Evolutionary conservation across 2,888 invertebrate species (phyloP).

Genomic region (Drosophila meridiana): DNA sequence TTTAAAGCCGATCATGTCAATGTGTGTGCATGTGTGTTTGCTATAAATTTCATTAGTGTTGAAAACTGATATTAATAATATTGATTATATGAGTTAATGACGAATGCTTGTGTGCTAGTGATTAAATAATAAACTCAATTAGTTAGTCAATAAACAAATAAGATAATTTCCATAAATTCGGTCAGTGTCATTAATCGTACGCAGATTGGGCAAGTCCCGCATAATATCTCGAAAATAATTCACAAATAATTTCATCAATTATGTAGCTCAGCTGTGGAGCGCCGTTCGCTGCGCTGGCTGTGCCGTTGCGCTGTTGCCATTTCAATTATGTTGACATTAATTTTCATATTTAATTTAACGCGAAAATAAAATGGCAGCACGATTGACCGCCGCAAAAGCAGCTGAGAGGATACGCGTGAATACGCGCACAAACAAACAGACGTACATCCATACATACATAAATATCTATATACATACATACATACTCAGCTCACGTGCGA

Average conservation of each 20-base stretch:
- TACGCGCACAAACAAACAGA: background rate
- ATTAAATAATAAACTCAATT: background rate
- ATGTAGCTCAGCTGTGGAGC: constrained; percentile 56
- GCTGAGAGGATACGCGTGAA: constrained; percentile 3
- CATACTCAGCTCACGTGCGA: background rate
- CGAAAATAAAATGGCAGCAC: constrained; percentile 56
- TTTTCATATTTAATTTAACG: constrained; percentile 81
- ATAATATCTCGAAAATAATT: constrained; percentile 81
- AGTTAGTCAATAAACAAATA: background rate
- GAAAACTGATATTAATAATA: background rate
- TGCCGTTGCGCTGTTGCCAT: constrained; percentile 52
- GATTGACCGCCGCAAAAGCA: constrained; percentile 21
- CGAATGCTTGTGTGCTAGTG: background rate
- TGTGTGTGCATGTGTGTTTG: no score
- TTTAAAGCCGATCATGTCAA: background rate
- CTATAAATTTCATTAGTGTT: background rate
- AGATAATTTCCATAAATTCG: constrained; percentile 25
- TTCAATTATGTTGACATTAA: constrained; percentile 82
- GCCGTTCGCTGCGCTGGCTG: constrained; percentile 1
- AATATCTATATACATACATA: background rate
- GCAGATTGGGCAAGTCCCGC: constrained; percentile 43
- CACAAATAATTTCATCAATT: constrained; percentile 80
- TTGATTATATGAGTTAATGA: background rate
- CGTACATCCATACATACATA: background rate
- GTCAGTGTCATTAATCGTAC: constrained; percentile 33